Evolutionary conservation across 2,113 vertebrate genomes (phyloP).

Genomic region (Oryzias woworae): DNA sequence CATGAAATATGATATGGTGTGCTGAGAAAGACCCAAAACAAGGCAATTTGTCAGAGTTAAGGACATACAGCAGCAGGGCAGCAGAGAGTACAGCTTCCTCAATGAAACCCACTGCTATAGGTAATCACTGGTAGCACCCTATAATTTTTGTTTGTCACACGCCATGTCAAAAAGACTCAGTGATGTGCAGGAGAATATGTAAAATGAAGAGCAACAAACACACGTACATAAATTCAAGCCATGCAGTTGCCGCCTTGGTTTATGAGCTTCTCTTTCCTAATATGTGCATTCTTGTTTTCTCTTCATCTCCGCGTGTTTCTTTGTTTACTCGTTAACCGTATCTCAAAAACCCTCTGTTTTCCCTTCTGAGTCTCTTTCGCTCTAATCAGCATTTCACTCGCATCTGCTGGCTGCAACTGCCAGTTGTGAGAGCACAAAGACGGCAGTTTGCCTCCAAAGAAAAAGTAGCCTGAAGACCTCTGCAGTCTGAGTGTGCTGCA

Average conservation of each 20-base stretch:
- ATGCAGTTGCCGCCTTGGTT: not conserved
- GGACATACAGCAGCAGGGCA: constrained; percentile 31
- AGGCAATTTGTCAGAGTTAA: constrained; percentile 65
- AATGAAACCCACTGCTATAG: constrained; percentile 23
- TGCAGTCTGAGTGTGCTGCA: constrained; percentile 7
- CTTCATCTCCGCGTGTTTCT: constrained; percentile 16
- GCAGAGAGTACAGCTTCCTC: constrained; percentile 20
- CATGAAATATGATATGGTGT: constrained; percentile 54
- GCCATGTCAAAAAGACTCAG: constrained; percentile 39
- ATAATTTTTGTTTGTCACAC: constrained; percentile 35
- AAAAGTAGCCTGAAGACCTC: constrained; percentile 21
- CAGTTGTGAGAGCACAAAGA: constrained; percentile 36
- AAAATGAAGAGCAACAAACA: constrained; percentile 3
- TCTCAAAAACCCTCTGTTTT: constrained; percentile 32
- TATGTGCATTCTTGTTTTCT: constrained; percentile 11
- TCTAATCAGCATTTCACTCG: constrained; percentile 44
- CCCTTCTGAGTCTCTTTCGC: constrained; percentile 10
- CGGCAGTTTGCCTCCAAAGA: constrained; percentile 9
- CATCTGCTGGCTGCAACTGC: constrained; percentile 21
- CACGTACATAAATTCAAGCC: constrained; percentile 12
- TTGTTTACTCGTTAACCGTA: constrained; percentile 23
- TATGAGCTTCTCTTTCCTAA: not conserved
- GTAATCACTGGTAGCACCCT: constrained; percentile 35
- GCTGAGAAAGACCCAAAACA: constrained; percentile 52
- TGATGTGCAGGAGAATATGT: constrained; percentile 4